Conservation (phyloP, 2,113 vertebrate species). For the Brachyhypopomus occidentalis region DNA sequence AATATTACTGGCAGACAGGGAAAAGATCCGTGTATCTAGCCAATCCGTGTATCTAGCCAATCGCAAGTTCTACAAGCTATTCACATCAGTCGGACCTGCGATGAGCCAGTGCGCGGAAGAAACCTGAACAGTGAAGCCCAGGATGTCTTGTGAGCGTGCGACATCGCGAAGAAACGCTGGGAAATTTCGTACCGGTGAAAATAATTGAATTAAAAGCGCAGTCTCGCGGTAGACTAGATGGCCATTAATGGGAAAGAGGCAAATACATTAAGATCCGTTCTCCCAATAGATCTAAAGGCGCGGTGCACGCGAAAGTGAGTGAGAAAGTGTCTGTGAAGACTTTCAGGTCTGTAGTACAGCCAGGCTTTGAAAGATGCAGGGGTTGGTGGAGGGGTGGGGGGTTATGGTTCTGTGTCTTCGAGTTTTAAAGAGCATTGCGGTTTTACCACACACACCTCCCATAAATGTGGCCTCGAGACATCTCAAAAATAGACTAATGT, state of each 20-base stretch:
- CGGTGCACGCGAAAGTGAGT: conserved; percentile 2
- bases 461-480: conserved; percentile 53
- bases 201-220: conserved; percentile 9
- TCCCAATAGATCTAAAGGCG: conserved; percentile 31
- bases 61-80: background rate
- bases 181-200: conserved; percentile 12
- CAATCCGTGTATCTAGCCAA: conserved; percentile 17
- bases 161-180: too few species aligned
- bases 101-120: conserved; percentile 25
- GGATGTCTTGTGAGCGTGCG: too few species aligned
- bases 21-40: conserved; percentile 20
- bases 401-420: conserved; percentile 30
- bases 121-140: conserved; percentile 38
- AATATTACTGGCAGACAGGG: conserved; percentile 25
- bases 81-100: background rate
- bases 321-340: background rate
- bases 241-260: conserved; percentile 47
- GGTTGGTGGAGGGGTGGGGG: conserved; percentile 18
- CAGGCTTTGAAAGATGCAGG: conserved; percentile 17
- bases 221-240: conserved; percentile 4
- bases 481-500: conserved; percentile 58
- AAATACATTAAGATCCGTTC: conserved; percentile 48
- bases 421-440: conserved; percentile 54
- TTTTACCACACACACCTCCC: conserved; percentile 57
- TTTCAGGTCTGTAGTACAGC: conserved; percentile 3